Evolutionary conservation across 1,140 invertebrate genomes (phyloP).

Genomic region (Lepidurus packardi): DNA sequence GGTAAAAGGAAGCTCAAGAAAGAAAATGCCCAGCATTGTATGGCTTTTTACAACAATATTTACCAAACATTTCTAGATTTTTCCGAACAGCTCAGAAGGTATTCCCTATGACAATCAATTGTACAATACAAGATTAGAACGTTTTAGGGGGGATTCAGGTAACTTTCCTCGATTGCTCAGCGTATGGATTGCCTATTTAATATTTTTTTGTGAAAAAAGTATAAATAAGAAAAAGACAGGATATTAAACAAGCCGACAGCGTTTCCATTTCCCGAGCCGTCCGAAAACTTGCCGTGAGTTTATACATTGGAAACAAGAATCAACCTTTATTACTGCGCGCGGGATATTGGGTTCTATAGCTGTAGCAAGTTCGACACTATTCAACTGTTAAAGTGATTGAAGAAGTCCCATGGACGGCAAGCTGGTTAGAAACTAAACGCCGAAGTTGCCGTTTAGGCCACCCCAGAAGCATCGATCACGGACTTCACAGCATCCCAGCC

Average conservation of each 20-base stretch:
- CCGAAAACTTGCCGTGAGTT: no score
- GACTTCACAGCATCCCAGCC: not conserved
- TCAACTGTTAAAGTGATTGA: slow-evolving; percentile 7
- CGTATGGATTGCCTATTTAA: not conserved
- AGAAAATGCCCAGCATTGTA: no score
- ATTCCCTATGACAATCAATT: no score
- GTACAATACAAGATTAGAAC: no score
- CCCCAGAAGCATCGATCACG: not conserved
- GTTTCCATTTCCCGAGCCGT: not conserved
- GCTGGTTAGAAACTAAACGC: no score
- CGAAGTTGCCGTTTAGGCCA: not conserved
- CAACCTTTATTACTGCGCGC: not conserved
- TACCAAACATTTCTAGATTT: no score
- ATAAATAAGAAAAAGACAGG: not conserved
- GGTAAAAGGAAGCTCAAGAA: not conserved
- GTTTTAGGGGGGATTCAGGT: no score
- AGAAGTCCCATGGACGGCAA: not conserved
- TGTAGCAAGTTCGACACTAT: not conserved
- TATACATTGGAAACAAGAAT: no score
- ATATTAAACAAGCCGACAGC: not conserved
- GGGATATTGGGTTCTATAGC: not conserved
- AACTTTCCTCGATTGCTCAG: no score
- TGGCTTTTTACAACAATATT: no score
- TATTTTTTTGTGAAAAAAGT: not conserved
- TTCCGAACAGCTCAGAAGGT: no score